Conservation (phyloP, 1,140 invertebrate genomes). For the Drosophila grimshawi region DNA sequence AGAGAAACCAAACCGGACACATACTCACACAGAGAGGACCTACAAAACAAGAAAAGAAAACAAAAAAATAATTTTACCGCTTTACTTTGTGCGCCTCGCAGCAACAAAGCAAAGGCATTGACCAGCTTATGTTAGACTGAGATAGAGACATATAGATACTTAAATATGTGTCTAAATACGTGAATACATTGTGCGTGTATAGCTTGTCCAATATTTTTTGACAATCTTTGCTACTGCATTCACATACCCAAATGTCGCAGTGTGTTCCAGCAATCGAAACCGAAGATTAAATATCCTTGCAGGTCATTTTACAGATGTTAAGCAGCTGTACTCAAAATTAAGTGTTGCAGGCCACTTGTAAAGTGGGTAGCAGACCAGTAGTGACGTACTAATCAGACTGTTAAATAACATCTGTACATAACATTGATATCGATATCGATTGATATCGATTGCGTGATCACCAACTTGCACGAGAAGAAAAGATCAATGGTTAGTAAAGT, state of each 20-base stretch:
- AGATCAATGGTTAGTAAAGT: too few relatives aligned
- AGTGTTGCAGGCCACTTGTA: too few relatives aligned
- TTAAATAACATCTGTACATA: too few relatives aligned
- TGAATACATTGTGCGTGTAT: slow-evolving; percentile 21
- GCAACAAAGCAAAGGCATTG: slow-evolving; percentile 61
- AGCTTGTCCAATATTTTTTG: slow-evolving; percentile 67
- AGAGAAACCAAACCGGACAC: slow-evolving; percentile 60
- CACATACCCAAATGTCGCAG: slow-evolving; percentile 41
- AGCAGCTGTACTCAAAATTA: not conserved
- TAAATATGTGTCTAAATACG: slow-evolving; percentile 24
- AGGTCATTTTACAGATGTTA: not conserved
- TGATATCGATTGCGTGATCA: too few relatives aligned
- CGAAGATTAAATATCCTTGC: not conserved
- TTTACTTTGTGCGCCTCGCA: slow-evolving; percentile 49
- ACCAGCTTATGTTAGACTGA: slow-evolving; percentile 52
- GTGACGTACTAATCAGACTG: too few relatives aligned
- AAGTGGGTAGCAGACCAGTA: too few relatives aligned
- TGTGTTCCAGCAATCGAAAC: slow-evolving; percentile 45
- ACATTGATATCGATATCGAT: too few relatives aligned
- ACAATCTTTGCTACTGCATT: slow-evolving; percentile 59
- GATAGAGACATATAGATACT: slow-evolving; percentile 1
- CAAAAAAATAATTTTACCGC: slow-evolving; percentile 72
- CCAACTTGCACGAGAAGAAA: too few relatives aligned
- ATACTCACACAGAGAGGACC: slow-evolving; percentile 1
- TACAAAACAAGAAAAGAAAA: not conserved